These are phyloP conservation scores for Pangasianodon hypophthalmus DNA, from an alignment of 2,113 vertebrate genomes.

Conservation along the genomic window DNA sequence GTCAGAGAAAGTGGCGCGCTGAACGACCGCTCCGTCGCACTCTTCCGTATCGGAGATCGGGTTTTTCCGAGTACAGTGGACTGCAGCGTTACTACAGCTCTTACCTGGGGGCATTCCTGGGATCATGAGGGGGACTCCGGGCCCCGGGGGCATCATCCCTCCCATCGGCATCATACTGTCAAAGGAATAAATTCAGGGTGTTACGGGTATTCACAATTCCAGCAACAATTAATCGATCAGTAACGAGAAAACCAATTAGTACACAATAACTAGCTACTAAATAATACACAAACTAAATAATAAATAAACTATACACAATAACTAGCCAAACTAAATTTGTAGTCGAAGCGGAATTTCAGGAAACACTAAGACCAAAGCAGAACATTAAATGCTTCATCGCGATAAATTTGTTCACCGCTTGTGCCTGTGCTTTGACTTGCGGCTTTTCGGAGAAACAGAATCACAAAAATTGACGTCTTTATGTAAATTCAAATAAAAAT, in stretches of 20 bases:
- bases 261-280: neutral
- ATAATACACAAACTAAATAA: too few species aligned
- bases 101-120: slow-evolving; percentile 73
- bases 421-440: too few species aligned
- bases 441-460: neutral
- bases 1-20: too few species aligned
- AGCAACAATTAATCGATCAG: neutral
- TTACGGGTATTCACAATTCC: neutral
- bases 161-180: slow-evolving; percentile 50
- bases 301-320: too few species aligned
- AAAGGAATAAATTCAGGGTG: neutral
- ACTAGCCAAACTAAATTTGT: neutral
- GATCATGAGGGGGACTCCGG: slow-evolving; percentile 89
- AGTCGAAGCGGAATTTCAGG: too few species aligned
- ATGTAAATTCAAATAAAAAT: too few species aligned
- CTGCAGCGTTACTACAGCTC: neutral
- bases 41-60: too few species aligned
- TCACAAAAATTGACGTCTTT: neutral
- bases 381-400: neutral
- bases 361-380: too few species aligned
- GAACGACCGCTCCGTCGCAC: too few species aligned
- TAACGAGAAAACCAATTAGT: neutral
- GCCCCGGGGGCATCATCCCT: slow-evolving; percentile 52
- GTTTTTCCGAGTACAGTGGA: too few species aligned
- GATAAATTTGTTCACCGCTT: too few species aligned